Conservation (phyloP, 2,113 vertebrate species). For the Cyphotilapia sp. region DNA sequence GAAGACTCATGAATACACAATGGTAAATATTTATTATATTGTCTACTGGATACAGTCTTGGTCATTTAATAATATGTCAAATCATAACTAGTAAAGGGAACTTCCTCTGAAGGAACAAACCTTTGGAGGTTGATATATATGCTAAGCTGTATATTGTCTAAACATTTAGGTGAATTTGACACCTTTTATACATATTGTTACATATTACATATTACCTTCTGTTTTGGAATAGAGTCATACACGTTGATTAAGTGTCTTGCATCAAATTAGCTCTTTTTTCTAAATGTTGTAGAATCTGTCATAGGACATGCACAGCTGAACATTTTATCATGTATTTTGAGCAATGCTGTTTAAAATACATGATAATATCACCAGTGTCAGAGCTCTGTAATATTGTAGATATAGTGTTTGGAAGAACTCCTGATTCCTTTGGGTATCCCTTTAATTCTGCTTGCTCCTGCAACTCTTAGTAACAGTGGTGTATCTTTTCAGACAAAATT, state of each 20-base stretch:
- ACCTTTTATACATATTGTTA: neutral
- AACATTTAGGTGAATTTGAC: neutral
- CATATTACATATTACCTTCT: neutral
- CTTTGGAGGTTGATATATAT: fast-evolving
- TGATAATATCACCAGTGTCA: neutral
- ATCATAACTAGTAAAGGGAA: neutral
- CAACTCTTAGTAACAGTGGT: neutral
- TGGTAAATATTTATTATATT: neutral
- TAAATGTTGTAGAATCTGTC: neutral
- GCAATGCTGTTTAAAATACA: neutral
- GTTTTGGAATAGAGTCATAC: neutral
- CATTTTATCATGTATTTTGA: neutral
- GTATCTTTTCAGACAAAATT: neutral
- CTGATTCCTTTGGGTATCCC: neutral
- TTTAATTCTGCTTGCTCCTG: neutral
- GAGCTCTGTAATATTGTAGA: neutral
- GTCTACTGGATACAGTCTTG: neutral
- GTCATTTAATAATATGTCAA: neutral
- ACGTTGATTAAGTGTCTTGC: neutral
- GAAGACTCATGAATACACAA: neutral
- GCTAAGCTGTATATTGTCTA: neutral
- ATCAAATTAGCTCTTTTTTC: neutral
- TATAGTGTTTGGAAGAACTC: neutral
- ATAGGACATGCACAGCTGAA: neutral
- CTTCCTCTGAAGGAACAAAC: neutral